phyloP scores from a whole-genome alignment of 1,140 invertebrate genomes.

The Pectinophora gossypiella region DNA sequence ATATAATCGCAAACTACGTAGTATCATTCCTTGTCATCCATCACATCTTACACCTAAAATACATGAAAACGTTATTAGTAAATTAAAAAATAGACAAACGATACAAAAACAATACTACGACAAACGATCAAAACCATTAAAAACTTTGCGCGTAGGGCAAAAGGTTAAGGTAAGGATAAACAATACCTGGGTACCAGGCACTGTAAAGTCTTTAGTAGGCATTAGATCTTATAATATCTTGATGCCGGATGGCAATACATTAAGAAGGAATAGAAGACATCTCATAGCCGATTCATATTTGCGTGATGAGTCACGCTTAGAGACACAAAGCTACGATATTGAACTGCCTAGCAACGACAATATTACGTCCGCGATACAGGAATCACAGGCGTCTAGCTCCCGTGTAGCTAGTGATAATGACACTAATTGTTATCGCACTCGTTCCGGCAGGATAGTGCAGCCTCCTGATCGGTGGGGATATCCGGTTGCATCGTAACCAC shows the following conservation, averaged over 20 bases:
- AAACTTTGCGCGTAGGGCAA: too few species aligned
- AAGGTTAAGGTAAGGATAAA: slow-evolving; percentile 8
- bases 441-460: too few species aligned
- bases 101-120: slow-evolving; percentile 6
- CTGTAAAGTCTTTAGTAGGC: background rate
- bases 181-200: slow-evolving; percentile 9
- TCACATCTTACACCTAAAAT: background rate
- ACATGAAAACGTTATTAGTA: slow-evolving; percentile 1
- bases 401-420: too few species aligned
- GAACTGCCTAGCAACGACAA: too few species aligned
- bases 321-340: too few species aligned
- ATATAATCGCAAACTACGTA: background rate
- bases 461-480: too few species aligned
- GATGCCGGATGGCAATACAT: background rate
- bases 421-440: too few species aligned
- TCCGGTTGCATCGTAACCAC: too few species aligned
- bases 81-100: slow-evolving; percentile 2
- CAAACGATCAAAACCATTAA: background rate
- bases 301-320: background rate
- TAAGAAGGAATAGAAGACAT: slow-evolving; percentile 7
- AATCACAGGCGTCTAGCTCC: too few species aligned
- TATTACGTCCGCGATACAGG: too few species aligned
- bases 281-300: slow-evolving; percentile 3
- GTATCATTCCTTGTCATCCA: background rate
- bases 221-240: slow-evolving; percentile 2